Conservation (phyloP, 2,797 vertebrate species). For the Tiaroga cobitis region DNA sequence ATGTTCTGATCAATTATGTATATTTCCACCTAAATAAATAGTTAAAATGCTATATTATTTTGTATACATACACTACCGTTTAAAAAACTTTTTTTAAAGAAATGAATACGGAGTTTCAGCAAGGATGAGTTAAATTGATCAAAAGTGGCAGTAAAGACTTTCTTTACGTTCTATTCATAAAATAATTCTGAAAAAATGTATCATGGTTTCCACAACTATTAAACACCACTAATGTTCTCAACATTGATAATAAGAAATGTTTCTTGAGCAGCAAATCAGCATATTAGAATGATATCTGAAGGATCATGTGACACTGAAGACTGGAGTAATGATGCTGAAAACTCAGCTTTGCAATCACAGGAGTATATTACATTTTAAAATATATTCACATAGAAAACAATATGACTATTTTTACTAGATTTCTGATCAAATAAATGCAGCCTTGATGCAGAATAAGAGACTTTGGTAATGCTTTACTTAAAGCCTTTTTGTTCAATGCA, state of each 20-base stretch:
- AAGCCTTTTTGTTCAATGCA: too few species aligned
- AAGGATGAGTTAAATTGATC: background rate
- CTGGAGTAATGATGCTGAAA: background rate
- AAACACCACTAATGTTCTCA: background rate
- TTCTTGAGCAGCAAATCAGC: background rate
- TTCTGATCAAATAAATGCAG: too few species aligned
- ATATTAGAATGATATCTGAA: background rate
- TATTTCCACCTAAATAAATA: background rate
- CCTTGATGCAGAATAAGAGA: too few species aligned
- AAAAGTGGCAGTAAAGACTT: background rate
- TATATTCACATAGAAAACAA: background rate
- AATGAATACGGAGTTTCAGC: background rate
- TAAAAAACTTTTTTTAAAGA: background rate
- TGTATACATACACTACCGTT: background rate
- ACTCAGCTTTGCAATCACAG: background rate
- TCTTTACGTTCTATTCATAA: background rate
- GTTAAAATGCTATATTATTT: background rate
- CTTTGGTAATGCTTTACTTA: too few species aligned
- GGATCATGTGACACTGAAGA: background rate
- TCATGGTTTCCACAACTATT: background rate
- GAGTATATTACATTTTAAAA: background rate
- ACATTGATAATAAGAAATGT: background rate
- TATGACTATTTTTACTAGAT: background rate
- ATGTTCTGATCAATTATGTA: background rate
- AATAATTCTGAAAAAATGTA: background rate